Conservation (phyloP, 2,888 invertebrate genomes). For the Biston stratarius region DNA sequence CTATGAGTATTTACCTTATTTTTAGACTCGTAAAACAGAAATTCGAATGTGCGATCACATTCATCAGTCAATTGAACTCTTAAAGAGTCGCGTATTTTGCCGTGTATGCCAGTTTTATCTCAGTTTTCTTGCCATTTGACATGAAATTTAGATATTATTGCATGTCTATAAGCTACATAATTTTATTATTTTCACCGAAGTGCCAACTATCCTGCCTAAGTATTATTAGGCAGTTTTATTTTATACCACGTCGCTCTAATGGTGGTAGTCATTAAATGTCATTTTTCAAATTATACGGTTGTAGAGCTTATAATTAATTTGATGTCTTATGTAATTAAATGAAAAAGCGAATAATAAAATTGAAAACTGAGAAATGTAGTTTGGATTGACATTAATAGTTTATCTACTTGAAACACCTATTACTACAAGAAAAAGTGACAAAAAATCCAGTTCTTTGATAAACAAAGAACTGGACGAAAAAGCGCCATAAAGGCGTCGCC, state of each 20-base stretch:
- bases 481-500: too few relatives aligned
- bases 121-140: background rate
- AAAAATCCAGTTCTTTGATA: too few relatives aligned
- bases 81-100: background rate
- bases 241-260: conserved; percentile 55
- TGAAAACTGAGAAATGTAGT: conserved; percentile 15
- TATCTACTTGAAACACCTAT: background rate
- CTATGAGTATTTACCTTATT: too few relatives aligned
- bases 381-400: background rate
- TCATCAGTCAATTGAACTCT: too few relatives aligned
- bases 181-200: conserved; percentile 1
- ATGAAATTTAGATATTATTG: background rate
- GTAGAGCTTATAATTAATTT: conserved; percentile 39
- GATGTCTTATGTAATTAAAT: conserved; percentile 25
- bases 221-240: conserved; percentile 23
- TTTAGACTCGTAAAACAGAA: too few relatives aligned
- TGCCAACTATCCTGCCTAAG: conserved; percentile 13
- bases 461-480: too few relatives aligned
- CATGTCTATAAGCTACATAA: background rate
- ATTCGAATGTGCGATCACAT: too few relatives aligned
- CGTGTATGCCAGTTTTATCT: background rate
- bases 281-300: conserved; percentile 42
- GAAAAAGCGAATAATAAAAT: conserved; percentile 27
- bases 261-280: conserved; percentile 30
- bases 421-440: background rate